These are phyloP conservation scores for Seladonia tumulorum DNA, from an alignment of 2,888 invertebrate species.

Conservation along the genomic window DNA sequence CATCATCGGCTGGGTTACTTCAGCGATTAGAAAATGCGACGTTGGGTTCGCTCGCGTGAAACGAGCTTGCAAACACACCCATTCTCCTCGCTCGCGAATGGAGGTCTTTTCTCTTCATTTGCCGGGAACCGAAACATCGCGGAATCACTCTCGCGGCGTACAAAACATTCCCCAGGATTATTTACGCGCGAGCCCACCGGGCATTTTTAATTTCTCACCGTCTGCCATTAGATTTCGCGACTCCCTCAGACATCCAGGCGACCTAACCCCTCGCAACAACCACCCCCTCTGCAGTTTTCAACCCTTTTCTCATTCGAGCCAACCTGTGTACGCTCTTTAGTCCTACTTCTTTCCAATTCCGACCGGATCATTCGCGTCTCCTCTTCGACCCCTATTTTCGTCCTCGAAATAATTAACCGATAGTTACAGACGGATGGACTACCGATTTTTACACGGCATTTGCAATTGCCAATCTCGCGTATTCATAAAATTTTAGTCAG, in stretches of 20 bases:
- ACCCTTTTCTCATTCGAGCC: slow-evolving; percentile 13
- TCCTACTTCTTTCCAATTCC: neutral
- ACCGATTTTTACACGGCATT: neutral
- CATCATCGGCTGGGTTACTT: slow-evolving; percentile 31
- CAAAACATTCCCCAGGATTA: slow-evolving; percentile 53
- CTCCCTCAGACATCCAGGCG: slow-evolving; percentile 1
- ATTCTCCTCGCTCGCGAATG: neutral
- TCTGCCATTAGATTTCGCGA: slow-evolving; percentile 45
- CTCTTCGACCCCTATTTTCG: neutral
- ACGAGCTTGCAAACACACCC: slow-evolving; percentile 26
- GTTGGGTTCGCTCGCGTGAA: slow-evolving; percentile 23
- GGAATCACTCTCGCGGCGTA: slow-evolving; percentile 33
- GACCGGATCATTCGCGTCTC: neutral
- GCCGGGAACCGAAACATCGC: slow-evolving; percentile 35
- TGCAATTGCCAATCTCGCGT: no score
- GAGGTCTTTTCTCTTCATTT: slow-evolving; percentile 26
- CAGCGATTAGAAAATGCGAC: slow-evolving; percentile 28
- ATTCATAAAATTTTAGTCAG: no score
- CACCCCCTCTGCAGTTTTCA: neutral
- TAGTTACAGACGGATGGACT: neutral
- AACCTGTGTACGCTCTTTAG: neutral
- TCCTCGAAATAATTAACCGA: neutral
- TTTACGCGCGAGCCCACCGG: slow-evolving; percentile 45
- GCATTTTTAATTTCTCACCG: slow-evolving; percentile 71
- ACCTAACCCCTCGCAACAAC: slow-evolving; percentile 17